These are phyloP conservation scores for Borostomias antarcticus DNA, from an alignment of 2,797 vertebrate genomes.

Conservation along the genomic window DNA sequence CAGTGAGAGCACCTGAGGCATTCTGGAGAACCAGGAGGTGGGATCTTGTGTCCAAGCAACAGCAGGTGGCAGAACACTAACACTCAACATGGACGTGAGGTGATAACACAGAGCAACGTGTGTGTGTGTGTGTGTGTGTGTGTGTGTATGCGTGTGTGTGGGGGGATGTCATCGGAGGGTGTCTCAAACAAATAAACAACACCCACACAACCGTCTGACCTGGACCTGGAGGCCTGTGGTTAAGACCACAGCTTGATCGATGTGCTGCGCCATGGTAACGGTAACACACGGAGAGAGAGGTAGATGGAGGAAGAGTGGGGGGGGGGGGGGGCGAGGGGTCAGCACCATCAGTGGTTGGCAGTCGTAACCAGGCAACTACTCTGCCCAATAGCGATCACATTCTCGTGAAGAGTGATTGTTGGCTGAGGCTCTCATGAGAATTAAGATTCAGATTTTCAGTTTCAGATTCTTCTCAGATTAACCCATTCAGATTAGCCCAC, in stretches of 20 bases:
- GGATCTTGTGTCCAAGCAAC: slow-evolving; percentile 50
- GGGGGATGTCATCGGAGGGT: slow-evolving; percentile 19
- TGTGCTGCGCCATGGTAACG: background rate
- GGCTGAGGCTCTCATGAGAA: slow-evolving; percentile 51
- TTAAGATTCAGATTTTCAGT: no score
- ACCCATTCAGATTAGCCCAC: no score
- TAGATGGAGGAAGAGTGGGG: background rate
- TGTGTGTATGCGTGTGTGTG: slow-evolving; percentile 44
- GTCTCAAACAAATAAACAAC: slow-evolving; percentile 57
- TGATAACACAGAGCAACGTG: slow-evolving; percentile 48
- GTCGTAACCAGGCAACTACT: slow-evolving; percentile 72
- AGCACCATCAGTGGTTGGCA: slow-evolving; percentile 54
- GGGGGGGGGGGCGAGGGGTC: background rate
- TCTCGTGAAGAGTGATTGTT: slow-evolving; percentile 56
- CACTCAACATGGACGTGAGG: background rate
- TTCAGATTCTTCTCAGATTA: no score
- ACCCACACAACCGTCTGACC: slow-evolving; percentile 47
- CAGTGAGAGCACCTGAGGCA: slow-evolving; percentile 41
- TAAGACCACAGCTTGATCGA: slow-evolving; percentile 22
- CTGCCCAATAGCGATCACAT: slow-evolving; percentile 45
- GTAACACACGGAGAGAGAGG: background rate
- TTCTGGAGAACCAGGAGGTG: slow-evolving; percentile 28
- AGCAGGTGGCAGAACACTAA: slow-evolving; percentile 22
- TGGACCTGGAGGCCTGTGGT: background rate
- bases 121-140: slow-evolving; percentile 37